These are phyloP conservation scores for Tenthredo livida DNA, from an alignment of 2,888 invertebrate species.

Conservation along the genomic window DNA sequence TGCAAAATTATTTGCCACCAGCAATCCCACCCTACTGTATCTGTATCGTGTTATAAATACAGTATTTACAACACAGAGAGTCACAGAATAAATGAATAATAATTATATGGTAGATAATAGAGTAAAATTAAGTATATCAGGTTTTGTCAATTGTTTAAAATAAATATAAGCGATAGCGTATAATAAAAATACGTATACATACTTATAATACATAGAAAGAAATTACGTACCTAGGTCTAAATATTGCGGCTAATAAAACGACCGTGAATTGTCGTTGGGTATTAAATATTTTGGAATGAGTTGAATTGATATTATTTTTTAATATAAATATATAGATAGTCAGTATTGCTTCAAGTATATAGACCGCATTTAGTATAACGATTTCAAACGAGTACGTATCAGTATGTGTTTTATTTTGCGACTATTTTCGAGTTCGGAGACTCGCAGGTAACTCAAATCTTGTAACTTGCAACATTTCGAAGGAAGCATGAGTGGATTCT, in stretches of 20 bases:
- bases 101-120: neutral
- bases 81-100: neutral
- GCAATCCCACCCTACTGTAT: neutral
- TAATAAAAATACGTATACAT: slow-evolving; percentile 3
- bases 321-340: neutral
- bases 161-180: neutral
- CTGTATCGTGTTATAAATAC: neutral
- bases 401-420: neutral
- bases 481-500: neutral
- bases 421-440: neutral
- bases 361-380: neutral
- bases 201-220: slow-evolving; percentile 11
- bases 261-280: neutral
- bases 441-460: neutral
- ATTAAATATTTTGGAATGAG: slow-evolving; percentile 35
- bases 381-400: neutral
- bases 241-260: neutral
- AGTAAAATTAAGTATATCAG: neutral
- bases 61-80: neutral
- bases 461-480: neutral
- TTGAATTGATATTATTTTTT: slow-evolving; percentile 27
- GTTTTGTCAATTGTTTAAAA: slow-evolving; percentile 10
- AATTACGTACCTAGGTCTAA: neutral
- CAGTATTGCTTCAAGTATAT: slow-evolving; percentile 30
- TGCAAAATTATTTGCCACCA: slow-evolving; percentile 2